Evolutionary conservation across 2,888 invertebrate genomes (phyloP).

Genomic region (Acanthosepion lycidas): DNA sequence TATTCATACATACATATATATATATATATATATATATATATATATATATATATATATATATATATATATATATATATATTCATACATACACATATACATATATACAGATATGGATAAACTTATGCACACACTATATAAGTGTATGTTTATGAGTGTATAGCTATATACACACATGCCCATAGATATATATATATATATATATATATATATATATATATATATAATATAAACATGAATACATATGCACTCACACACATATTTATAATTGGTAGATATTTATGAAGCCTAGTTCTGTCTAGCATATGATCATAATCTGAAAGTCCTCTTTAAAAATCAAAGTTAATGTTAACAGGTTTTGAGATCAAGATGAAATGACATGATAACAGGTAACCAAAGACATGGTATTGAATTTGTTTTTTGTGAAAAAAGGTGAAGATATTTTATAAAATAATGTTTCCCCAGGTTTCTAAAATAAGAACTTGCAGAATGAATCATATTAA

Average conservation of each 20-base stretch:
- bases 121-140: neutral
- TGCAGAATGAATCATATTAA: too few relatives aligned
- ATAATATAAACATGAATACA: neutral
- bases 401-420: too few relatives aligned
- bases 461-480: too few relatives aligned
- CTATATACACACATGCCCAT: neutral
- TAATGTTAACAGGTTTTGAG: too few relatives aligned
- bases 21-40: neutral
- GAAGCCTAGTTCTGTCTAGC: too few relatives aligned
- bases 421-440: too few relatives aligned
- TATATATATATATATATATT: neutral
- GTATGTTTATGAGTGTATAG: neutral
- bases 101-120: neutral
- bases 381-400: too few relatives aligned
- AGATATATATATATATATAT: neutral
- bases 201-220: neutral
- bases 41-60: neutral
- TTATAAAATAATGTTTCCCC: too few relatives aligned
- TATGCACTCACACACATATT: neutral
- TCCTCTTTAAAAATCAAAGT: too few relatives aligned
- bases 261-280: neutral
- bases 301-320: too few relatives aligned
- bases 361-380: too few relatives aligned
- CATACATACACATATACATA: neutral
- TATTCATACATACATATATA: neutral